A percentile compares a stretch with the other conserved stretches of the same genome.
Evolutionary conservation across 2,797 vertebrate genomes (phyloP).

Genomic region (Ctenosaura bakeri): DNA sequence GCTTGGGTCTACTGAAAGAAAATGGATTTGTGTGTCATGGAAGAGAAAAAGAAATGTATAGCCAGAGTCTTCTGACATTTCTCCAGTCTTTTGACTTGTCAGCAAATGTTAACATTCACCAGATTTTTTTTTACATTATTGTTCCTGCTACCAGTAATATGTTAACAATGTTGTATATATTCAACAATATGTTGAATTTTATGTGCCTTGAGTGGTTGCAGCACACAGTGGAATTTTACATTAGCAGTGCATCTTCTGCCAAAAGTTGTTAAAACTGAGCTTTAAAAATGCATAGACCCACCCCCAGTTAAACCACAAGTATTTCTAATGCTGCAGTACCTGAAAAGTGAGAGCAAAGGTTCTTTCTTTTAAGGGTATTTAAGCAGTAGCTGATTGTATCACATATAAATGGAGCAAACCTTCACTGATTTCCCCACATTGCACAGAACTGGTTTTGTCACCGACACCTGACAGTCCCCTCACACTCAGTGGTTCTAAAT

Average conservation of each 20-base stretch:
- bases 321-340: not conserved
- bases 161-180: not conserved
- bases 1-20: not conserved
- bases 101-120: not conserved
- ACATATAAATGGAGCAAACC: not conserved
- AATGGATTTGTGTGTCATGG: not conserved
- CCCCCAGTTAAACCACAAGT: not conserved
- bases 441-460: not conserved
- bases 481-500: not conserved
- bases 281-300: not conserved
- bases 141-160: no score
- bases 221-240: not conserved
- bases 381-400: not conserved
- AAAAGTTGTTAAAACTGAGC: not conserved
- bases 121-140: not conserved
- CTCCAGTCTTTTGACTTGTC: not conserved
- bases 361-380: not conserved
- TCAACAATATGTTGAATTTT: not conserved
- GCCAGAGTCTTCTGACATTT: not conserved
- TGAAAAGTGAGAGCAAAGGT: constrained; percentile 6
- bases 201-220: not conserved
- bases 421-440: constrained; percentile 17
- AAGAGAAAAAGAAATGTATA: not conserved
- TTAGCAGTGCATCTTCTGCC: not conserved
- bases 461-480: not conserved